Evolutionary conservation across 1,140 invertebrate genomes (phyloP), one percentile per base, ranked within the genome.

Genomic region (Eubasilissa regina): DNA sequence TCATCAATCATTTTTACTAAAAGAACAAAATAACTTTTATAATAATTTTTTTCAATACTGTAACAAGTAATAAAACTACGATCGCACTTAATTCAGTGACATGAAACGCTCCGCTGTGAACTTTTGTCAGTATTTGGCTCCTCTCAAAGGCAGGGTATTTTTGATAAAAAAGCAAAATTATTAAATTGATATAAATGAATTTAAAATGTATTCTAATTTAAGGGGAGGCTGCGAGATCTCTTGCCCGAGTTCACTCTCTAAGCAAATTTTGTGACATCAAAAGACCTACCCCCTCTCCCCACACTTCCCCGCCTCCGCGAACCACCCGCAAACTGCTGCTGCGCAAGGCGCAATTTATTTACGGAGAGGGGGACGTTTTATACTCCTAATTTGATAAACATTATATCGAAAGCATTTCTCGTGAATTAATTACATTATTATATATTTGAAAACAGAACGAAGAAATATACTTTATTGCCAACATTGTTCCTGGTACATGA

Each of bases 321-420:
- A 19, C 19, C 51, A 35, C 3, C 64, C n/a, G n/a, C n/a, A n/a
- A 12, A 10, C 17, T 10, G 15, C 15, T 19, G 19, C 15, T 70
- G 66, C 66, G 66, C 66, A 70, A 48, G 66, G 15, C 66, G 12
- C 66, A 70, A 74, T 74, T 74, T 58, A 10, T n/a, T 47, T 13
- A 19, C 19, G 12, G 56, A 53, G 60, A 35, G 70, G 66, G 70
- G 35, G 35, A 53, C 80, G 72, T 82, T 82, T 82, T 79, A 82
- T 82, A 77, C 79, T 75, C 70, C 68, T 80, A 82, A 82, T 82
- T 82, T 80, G 81, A 82, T 82, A 75, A 82, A 80, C 79, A 82
- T 82, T 78, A 82, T 82, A 82, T 82, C 75, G 81, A 78, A 80
- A 82, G 75, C 81, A 78, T 80, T 82, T 80, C 81, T 80, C 58